Evolutionary conservation across 2,888 invertebrate genomes (phyloP).

Genomic region (Timema podura): DNA sequence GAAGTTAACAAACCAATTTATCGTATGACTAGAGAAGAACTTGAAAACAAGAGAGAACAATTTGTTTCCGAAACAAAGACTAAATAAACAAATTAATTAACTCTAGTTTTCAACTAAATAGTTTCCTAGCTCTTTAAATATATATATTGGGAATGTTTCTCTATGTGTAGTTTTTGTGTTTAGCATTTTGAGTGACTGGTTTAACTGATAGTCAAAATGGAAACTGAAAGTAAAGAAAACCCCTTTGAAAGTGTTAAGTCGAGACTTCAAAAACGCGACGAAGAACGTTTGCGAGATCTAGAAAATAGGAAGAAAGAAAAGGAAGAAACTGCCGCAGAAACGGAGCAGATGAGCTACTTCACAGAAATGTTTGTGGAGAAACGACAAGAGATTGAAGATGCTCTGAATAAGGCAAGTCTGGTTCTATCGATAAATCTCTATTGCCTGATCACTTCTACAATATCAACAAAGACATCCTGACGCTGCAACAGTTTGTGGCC

Average conservation of each 20-base stretch:
- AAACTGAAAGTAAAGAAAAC: constrained; percentile 9
- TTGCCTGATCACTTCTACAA: constrained; percentile 61
- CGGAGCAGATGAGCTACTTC: constrained; percentile 68
- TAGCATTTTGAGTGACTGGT: not conserved
- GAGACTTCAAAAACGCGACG: constrained; percentile 53
- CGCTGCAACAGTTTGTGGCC: constrained; percentile 72
- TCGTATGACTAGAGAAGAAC: constrained; percentile 49
- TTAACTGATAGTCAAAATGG: constrained; percentile 6
- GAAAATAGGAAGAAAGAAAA: constrained; percentile 62
- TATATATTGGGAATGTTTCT: not conserved
- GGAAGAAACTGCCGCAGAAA: constrained; percentile 56
- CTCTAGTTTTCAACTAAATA: not conserved
- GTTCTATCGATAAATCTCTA: constrained; percentile 46
- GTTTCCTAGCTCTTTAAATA: not conserved
- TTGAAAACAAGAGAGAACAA: constrained; percentile 22
- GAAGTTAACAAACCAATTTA: constrained; percentile 47
- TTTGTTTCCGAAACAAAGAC: not conserved
- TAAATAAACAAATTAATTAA: not conserved
- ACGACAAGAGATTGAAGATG: constrained; percentile 59
- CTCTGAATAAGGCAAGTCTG: constrained; percentile 27
- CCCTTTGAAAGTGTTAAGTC: constrained; percentile 37
- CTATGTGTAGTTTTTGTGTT: not conserved
- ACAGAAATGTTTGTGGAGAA: constrained; percentile 64
- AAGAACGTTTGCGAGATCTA: constrained; percentile 60
- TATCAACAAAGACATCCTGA: constrained; percentile 67